These are phyloP conservation scores for Tillus elongatus DNA, from an alignment of 2,888 invertebrate species.

Conservation along the genomic window DNA sequence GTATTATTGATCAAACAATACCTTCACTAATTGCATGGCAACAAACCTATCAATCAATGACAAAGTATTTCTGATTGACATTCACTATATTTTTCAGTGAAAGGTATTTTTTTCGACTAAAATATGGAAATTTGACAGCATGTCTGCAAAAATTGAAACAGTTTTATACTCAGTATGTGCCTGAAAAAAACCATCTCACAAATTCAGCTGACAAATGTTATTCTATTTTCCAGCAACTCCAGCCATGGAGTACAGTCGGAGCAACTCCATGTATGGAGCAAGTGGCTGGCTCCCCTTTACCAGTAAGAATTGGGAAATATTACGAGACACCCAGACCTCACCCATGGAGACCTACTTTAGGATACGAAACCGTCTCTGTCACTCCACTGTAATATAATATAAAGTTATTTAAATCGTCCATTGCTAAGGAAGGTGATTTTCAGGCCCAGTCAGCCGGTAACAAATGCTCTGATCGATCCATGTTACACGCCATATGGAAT, in stretches of 20 bases:
- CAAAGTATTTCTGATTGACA: neutral
- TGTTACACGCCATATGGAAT: constrained; percentile 58
- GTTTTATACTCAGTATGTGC: constrained; percentile 37
- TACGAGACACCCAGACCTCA: constrained; percentile 66
- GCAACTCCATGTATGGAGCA: constrained; percentile 57
- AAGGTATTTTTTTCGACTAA: neutral
- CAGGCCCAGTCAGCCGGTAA: constrained; percentile 60
- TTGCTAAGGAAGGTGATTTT: constrained; percentile 12
- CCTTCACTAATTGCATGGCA: no score
- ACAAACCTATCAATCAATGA: neutral
- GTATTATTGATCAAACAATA: no score
- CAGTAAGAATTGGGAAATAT: constrained; percentile 58
- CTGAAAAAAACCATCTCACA: neutral
- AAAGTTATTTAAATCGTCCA: constrained; percentile 3
- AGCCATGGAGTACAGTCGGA: constrained; percentile 52
- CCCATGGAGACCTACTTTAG: constrained; percentile 71
- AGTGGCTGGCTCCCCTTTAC: constrained; percentile 51
- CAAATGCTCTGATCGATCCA: constrained; percentile 65
- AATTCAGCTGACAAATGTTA: neutral
- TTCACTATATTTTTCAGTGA: constrained; percentile 1
- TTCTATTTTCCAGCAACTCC: constrained; percentile 60
- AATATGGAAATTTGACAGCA: constrained; percentile 10
- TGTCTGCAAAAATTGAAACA: constrained; percentile 29
- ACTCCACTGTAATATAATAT: constrained; percentile 51
- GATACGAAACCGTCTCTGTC: constrained; percentile 68